Conservation (phyloP, 2,888 invertebrate species). For the Netelia virgata region DNA sequence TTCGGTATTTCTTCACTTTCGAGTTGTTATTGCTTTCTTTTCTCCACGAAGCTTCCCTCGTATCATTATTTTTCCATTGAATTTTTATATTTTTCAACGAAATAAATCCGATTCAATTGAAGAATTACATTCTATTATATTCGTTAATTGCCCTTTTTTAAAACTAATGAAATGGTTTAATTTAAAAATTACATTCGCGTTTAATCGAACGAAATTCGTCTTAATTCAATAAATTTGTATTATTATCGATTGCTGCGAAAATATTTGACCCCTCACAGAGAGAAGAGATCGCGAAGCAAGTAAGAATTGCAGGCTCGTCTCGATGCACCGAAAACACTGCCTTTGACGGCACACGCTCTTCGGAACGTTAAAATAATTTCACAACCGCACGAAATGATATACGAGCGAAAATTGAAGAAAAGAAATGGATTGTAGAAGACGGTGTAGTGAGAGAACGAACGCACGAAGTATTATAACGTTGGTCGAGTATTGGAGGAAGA, state of each 20-base stretch:
- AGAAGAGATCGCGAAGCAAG: neutral
- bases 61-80: neutral
- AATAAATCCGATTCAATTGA: neutral
- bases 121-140: too few species aligned
- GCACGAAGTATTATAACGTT: neutral
- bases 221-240: neutral
- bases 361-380: constrained; percentile 80
- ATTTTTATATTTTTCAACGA: neutral
- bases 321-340: constrained; percentile 49
- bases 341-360: constrained; percentile 73
- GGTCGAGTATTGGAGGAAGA: neutral
- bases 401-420: constrained; percentile 75
- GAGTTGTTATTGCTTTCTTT: neutral
- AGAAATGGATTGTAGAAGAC: constrained; percentile 16
- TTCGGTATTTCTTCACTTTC: constrained; percentile 28
- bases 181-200: neutral
- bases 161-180: too few species aligned
- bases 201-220: constrained; percentile 9
- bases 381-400: constrained; percentile 82
- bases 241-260: neutral
- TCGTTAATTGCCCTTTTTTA: neutral
- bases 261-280: neutral
- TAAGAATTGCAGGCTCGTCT: constrained; percentile 27
- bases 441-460: neutral
- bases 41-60: neutral